Evolutionary conservation across 2,888 invertebrate genomes (phyloP).

Genomic region (Rotaria socialis): DNA sequence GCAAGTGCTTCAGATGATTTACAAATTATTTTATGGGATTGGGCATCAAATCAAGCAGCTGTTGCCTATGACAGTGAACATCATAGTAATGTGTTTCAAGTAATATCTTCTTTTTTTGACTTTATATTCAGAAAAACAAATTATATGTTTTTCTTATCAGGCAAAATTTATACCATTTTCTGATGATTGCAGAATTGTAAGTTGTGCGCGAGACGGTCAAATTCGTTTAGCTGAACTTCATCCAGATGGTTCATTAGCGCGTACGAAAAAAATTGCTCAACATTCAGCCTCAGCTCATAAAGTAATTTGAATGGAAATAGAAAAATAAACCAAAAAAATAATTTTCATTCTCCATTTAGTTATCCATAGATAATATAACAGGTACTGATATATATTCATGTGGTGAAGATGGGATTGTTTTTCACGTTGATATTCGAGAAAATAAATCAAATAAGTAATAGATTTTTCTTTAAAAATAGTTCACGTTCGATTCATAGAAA

Average conservation of each 20-base stretch:
- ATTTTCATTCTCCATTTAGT: conserved; percentile 51
- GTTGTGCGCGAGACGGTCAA: conserved; percentile 83
- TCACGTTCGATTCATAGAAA: conserved; percentile 50
- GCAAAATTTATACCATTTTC: conserved; percentile 77
- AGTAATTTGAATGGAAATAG: conserved; percentile 50
- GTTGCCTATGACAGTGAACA: conserved; percentile 76
- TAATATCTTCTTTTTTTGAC: conserved; percentile 48
- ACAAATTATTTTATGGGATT: conserved; percentile 81
- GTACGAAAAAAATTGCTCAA: conserved; percentile 67
- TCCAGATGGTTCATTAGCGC: conserved; percentile 61
- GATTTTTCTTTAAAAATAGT: conserved; percentile 50
- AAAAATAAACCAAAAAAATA: too few species aligned
- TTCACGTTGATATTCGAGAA: conserved; percentile 75
- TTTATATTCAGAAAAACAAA: background rate
- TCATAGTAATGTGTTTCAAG: conserved; percentile 79
- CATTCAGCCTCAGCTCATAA: conserved; percentile 78
- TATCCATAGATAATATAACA: conserved; percentile 71
- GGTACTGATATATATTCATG: conserved; percentile 75
- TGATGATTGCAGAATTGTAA: conserved; percentile 76
- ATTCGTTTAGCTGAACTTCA: conserved; percentile 66
- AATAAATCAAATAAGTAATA: conserved; percentile 66
- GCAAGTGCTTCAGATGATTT: conserved; percentile 82
- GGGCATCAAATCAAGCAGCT: conserved; percentile 70
- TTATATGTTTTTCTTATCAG: conserved; percentile 54
- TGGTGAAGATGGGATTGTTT: conserved; percentile 79